Percentiles rank a stretch among this genome's conserved stretches.
Conservation (phyloP, 2,888 invertebrate genomes). For the Xiphydria camelus region DNA sequence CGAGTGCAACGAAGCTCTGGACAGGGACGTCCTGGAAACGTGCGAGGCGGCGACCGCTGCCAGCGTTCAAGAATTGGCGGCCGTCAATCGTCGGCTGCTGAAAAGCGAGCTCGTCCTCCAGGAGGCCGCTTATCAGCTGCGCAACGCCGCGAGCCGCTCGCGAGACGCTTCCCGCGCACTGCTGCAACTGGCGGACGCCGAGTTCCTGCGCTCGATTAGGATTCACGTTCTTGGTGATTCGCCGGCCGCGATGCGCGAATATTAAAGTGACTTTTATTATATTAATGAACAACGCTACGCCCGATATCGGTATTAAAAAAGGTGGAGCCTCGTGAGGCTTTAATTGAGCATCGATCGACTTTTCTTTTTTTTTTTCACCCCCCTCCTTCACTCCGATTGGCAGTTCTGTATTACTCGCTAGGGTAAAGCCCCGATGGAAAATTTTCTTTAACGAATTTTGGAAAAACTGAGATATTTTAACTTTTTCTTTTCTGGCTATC, state of each 20-base stretch:
- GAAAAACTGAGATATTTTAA: no score
- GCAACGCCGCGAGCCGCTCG: constrained; percentile 41
- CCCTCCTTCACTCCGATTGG: no score
- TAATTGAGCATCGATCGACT: constrained; percentile 50
- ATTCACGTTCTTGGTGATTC: constrained; percentile 14
- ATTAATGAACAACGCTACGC: neutral
- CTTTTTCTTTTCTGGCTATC: no score
- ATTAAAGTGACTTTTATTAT: neutral
- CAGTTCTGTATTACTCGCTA: no score
- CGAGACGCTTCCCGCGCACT: constrained; percentile 41
- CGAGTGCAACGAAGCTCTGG: constrained; percentile 52
- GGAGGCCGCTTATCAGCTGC: constrained; percentile 50
- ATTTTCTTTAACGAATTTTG: no score
- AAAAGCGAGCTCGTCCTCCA: constrained; percentile 51
- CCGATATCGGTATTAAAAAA: constrained; percentile 1
- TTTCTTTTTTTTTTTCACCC: no score
- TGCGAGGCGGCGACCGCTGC: constrained; percentile 39
- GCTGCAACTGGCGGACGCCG: constrained; percentile 42
- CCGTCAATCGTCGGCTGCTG: constrained; percentile 48
- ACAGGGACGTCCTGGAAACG: constrained; percentile 44
- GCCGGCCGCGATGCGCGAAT: neutral
- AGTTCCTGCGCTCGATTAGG: constrained; percentile 49
- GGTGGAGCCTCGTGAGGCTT: constrained; percentile 20
- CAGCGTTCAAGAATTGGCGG: constrained; percentile 44
- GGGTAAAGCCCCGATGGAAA: no score